Evolutionary conservation across 1,140 invertebrate species (phyloP), one percentile per base, ranked within the genome.

Genomic region (Probaryconus sp.): DNA sequence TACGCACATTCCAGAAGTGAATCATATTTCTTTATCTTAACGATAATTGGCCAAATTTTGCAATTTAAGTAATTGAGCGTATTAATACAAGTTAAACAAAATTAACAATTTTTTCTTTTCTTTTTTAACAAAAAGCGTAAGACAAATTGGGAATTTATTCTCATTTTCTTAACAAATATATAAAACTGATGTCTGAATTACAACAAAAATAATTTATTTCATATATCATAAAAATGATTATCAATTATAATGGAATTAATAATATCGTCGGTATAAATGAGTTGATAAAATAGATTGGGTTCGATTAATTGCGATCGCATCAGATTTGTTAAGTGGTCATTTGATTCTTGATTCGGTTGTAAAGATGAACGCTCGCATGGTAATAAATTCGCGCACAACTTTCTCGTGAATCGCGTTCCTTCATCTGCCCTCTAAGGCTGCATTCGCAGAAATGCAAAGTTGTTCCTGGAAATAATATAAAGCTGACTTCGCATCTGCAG

Each of bases 401-500:
- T 67, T 71, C 56, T 65, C 31, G 55, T 71, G 53, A 68, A 56
- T 68, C 58, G 64, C 50, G 58, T 45, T 64, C 33, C 48, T 64
- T 68, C 42, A 64, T 64, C 55, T 64, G 55, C 58, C 56, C 53
- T 47, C 24, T 9, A 24, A 35, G 48, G 28, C 50, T 47, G 37
- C 58, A 56, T 83, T 82, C 82, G 63, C 40, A 81, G 82, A 83
- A 83, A 80, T 68, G 70, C 68, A 74, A 45, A 56, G 69, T 48
- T 56, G 56, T 83, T 83, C 81, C 76, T 82, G 81, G 81, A 79
- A 84, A 83, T 82, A 81, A 84, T 84, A 82, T 83, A 83, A 81
- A 72, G 77, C 61, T 73, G 77, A 72, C 64, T n/a, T 79, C 72
- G 81, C 83, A 84, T 85, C 83, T 84, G 83, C 81, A 64, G 73